A percentile compares a stretch with the other conserved stretches of the same genome.
Conservation (phyloP, 2,888 invertebrate genomes). For the Pseudococcus jackbeardsleyi region DNA sequence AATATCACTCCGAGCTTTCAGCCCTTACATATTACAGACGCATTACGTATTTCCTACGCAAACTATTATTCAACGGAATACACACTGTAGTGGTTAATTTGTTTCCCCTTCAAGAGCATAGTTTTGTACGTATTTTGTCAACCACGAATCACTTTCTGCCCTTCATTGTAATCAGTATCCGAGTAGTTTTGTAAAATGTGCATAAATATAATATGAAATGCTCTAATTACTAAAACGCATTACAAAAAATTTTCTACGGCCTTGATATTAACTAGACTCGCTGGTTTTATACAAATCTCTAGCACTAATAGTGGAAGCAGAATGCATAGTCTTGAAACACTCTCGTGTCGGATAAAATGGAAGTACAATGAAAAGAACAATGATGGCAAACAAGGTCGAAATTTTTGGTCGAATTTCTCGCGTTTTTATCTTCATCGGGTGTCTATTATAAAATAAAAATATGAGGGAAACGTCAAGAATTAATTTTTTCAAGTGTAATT, state of each 20-base stretch:
- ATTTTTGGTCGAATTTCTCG: background rate
- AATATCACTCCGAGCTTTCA: background rate
- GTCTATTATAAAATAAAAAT: too few relatives aligned
- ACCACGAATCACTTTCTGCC: background rate
- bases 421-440: too few relatives aligned
- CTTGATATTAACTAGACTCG: background rate
- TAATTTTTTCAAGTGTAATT: too few relatives aligned
- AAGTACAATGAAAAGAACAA: background rate
- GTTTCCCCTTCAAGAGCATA: background rate
- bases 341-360: background rate
- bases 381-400: background rate
- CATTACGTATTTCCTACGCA: background rate
- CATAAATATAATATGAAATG: background rate
- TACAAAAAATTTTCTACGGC: background rate
- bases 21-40: background rate
- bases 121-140: background rate
- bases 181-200: background rate
- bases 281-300: background rate
- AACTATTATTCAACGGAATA: background rate
- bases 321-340: background rate
- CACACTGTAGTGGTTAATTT: background rate
- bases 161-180: background rate
- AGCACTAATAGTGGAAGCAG: background rate
- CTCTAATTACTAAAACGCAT: constrained; percentile 14
- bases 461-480: too few relatives aligned